Conservation (phyloP, 2,797 vertebrate species). For the Gallinago solitaria region DNA sequence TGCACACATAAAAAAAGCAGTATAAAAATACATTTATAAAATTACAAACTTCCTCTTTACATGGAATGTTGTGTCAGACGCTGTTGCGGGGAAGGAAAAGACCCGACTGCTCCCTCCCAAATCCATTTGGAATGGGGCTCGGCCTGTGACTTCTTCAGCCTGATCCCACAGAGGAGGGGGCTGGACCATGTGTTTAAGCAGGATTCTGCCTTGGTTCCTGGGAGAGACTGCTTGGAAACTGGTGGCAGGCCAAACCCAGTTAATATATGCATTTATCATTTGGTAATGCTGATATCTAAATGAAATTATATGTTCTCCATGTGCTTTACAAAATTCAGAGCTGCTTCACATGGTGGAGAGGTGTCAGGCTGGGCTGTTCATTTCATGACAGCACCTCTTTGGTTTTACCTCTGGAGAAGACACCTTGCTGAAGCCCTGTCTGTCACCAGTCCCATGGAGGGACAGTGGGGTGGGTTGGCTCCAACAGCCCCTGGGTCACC, state of each 20-base stretch:
- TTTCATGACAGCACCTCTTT: not conserved
- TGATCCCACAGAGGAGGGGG: too few species aligned
- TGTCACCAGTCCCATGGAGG: rapidly evolving
- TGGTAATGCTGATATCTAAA: not conserved
- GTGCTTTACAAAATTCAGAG: not conserved
- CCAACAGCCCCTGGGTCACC: not conserved
- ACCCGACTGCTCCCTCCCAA: not conserved
- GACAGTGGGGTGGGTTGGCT: rapidly evolving
- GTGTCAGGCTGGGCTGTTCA: not conserved
- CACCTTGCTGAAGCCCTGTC: not conserved
- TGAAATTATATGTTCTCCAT: not conserved
- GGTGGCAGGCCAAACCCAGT: not conserved
- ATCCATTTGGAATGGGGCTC: not conserved
- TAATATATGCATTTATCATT: not conserved
- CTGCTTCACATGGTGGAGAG: not conserved
- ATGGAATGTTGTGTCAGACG: constrained; percentile 79
- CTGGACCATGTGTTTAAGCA: not conserved
- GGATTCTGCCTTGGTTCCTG: not conserved
- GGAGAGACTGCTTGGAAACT: not conserved
- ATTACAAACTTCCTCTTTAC: constrained; percentile 74
- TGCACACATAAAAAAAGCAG: constrained; percentile 79
- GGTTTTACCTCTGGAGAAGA: not conserved
- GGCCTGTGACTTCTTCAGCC: not conserved
- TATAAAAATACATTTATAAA: constrained; percentile 91
- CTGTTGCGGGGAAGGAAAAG: not conserved